These are phyloP conservation scores for Sesamia nonagrioides DNA, from an alignment of 1,140 invertebrate genomes.

Conservation along the genomic window DNA sequence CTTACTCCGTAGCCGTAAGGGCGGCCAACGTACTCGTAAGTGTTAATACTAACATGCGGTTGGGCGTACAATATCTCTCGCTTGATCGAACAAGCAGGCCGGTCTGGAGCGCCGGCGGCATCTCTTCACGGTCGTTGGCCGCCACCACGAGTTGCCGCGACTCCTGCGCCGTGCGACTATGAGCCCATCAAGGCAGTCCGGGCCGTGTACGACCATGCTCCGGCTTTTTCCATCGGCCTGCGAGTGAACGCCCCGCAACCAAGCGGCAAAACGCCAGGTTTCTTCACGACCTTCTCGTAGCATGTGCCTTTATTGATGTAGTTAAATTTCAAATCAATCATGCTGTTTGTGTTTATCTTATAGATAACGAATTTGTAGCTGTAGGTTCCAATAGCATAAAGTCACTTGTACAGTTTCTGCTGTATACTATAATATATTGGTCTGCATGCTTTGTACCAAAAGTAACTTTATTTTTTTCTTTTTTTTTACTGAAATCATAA, in stretches of 20 bases:
- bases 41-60: background rate
- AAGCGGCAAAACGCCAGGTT: slow-evolving; percentile 79
- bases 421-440: background rate
- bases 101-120: slow-evolving; percentile 89
- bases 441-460: too few species aligned
- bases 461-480: too few species aligned
- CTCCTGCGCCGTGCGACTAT: slow-evolving; percentile 95
- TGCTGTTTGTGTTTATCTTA: too few species aligned
- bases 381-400: background rate
- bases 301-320: slow-evolving; percentile 26
- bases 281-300: slow-evolving; percentile 18
- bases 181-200: slow-evolving; percentile 92
- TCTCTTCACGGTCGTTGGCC: slow-evolving; percentile 93
- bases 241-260: slow-evolving; percentile 86
- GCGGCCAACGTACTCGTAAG: background rate
- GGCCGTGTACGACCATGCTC: slow-evolving; percentile 90
- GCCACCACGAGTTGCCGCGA: slow-evolving; percentile 91
- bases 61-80: slow-evolving; percentile 18
- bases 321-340: slow-evolving; percentile 21
- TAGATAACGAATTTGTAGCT: slow-evolving; percentile 1
- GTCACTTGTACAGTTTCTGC: background rate
- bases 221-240: slow-evolving; percentile 91
- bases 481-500: too few species aligned
- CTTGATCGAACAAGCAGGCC: slow-evolving; percentile 79
- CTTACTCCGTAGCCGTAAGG: too few species aligned